Base-by-base conservation (phyloP, 1,140 invertebrate genomes). In the Stegodyphus mimosarum region DNA sequence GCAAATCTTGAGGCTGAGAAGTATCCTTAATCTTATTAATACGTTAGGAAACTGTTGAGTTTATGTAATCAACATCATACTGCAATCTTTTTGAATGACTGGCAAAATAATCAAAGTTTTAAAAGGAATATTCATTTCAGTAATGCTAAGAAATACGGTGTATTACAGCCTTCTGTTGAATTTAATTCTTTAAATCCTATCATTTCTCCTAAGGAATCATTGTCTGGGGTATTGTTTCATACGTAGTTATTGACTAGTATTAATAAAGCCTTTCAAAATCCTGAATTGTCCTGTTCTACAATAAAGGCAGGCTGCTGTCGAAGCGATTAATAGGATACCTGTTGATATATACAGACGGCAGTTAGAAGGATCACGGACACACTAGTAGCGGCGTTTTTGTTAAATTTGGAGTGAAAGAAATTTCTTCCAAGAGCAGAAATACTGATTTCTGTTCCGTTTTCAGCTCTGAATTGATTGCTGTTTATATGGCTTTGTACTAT, bases 161-260 rank as follows among this genome's bases (percentile, higher is more conserved):
- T 55, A 7, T 1, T 52, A 10, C 0, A 55, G 15, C 18, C 52
- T 74, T 74, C 17, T 7, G 52, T 1, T 7, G n/a, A 6, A 6
- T 60, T 60, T 74, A 74, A 74, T 33, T 55, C 52, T 33, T 33
- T 74, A 33, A 74, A 74, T 4, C 72, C 52, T 33, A 60, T 74
- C 48, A 50, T 50, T 10, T 74, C 53, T 7, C 52, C 72, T 10
- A 7, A 18, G 10, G 72, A 74, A 15, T n/a, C 15, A 9, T 55
- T 55, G n/a, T 15, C 72, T 7, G 17, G 6, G 1, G n/a, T 55
- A 60, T 10, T 51, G 53, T 18, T 60, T 18, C 52, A 60, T 74
- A 49, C 17, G 18, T 13, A 60, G 55, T 33, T 60, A 60, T 55
- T 55, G 6, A 60, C 51, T 33, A 5, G 15, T 60, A 6, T 4